phyloP scores from a whole-genome alignment of 2,113 vertebrate genomes.

The Corydoras sp. region DNA sequence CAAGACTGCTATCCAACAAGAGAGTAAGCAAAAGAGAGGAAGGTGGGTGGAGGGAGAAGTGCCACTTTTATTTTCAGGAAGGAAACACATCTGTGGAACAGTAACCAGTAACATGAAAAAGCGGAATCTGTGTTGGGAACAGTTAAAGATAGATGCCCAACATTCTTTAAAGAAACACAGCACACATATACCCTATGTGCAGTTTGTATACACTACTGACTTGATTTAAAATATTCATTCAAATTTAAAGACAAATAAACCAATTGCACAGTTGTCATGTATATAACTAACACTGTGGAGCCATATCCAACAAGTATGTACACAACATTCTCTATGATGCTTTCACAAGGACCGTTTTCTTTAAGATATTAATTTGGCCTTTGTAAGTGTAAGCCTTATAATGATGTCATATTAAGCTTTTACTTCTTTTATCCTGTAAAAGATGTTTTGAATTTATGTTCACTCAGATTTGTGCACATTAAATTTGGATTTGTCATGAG shows the following conservation, averaged over 20 bases:
- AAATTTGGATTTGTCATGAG: too few relatives aligned
- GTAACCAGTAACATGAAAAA: slow-evolving; percentile 46
- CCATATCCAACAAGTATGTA: too few relatives aligned
- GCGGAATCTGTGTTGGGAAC: slow-evolving; percentile 41
- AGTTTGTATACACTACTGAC: too few relatives aligned
- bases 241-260: not conserved
- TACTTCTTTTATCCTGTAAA: too few relatives aligned
- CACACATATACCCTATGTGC: slow-evolving; percentile 4
- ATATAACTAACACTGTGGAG: too few relatives aligned
- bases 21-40: slow-evolving; percentile 1
- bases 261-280: not conserved
- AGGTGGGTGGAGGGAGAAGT: slow-evolving; percentile 34
- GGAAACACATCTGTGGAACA: slow-evolving; percentile 53
- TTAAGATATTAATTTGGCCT: too few relatives aligned
- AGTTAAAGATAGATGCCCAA: slow-evolving; percentile 38
- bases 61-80: slow-evolving; percentile 52
- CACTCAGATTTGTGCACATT: too few relatives aligned
- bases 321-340: too few relatives aligned
- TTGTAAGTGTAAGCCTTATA: too few relatives aligned
- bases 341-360: too few relatives aligned
- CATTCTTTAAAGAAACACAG: slow-evolving; percentile 25
- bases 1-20: not conserved
- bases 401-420: too few relatives aligned
- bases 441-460: too few relatives aligned
- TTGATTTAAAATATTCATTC: not conserved